Percentiles rank a stretch among this genome's conserved stretches.
phyloP scores from a whole-genome alignment of 2,888 invertebrate genomes.

The Zootermopsis nevadensis region DNA sequence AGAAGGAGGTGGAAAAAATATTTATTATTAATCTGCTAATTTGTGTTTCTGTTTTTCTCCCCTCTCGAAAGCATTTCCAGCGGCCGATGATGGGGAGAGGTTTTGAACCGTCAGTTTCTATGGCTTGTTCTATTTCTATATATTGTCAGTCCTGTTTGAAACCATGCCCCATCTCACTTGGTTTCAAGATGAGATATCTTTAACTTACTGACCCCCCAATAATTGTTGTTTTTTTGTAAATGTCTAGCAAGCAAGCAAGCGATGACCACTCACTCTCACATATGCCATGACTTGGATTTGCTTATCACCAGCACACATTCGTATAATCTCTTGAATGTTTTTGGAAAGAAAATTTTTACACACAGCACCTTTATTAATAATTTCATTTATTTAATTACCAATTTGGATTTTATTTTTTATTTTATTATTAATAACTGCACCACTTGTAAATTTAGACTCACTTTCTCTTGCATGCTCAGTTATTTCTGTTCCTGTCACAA shows the following conservation, averaged over 20 bases:
- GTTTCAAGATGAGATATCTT: constrained; percentile 39
- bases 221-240: constrained; percentile 49
- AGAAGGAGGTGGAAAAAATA: constrained; percentile 35
- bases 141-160: constrained; percentile 44
- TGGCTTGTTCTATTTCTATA: constrained; percentile 50
- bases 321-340: constrained; percentile 52
- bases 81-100: constrained; percentile 62
- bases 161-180: constrained; percentile 34
- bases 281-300: constrained; percentile 50
- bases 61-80: constrained; percentile 62
- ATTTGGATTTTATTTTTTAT: constrained; percentile 46
- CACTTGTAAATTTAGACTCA: constrained; percentile 52
- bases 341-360: constrained; percentile 52
- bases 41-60: constrained; percentile 62
- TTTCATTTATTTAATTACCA: constrained; percentile 46
- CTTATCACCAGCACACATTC: constrained; percentile 52
- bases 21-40: constrained; percentile 56
- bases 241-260: constrained; percentile 50
- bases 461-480: constrained; percentile 52
- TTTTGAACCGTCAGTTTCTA: constrained; percentile 58
- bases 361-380: constrained; percentile 52
- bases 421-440: constrained; percentile 51
- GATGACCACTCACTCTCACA: constrained; percentile 53
- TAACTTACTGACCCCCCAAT: constrained; percentile 39
- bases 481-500: constrained; percentile 44